Percentiles rank a stretch among this genome's conserved stretches.
These are phyloP conservation scores for Fundulus diaphanus DNA, from an alignment of 2,797 vertebrate species.

Conservation along the genomic window DNA sequence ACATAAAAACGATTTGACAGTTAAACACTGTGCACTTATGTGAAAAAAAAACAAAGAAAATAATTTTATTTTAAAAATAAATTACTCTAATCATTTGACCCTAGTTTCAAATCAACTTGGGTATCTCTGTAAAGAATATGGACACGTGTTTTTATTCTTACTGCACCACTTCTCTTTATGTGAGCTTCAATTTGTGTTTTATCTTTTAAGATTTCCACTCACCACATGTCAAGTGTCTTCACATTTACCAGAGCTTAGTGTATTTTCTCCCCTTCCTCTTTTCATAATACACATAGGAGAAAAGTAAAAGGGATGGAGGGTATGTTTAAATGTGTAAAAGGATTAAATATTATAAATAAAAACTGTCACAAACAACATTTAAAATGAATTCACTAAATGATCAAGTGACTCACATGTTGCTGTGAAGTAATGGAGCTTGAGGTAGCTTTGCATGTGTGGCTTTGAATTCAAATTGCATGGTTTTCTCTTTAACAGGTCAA, in stretches of 20 bases:
- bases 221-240: conserved; percentile 44
- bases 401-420: conserved; percentile 37
- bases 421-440: conserved; percentile 18
- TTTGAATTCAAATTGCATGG: conserved; percentile 12
- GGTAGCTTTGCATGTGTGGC: conserved; percentile 26
- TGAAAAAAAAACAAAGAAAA: no score
- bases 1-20: no score
- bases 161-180: conserved; percentile 4
- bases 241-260: conserved; percentile 40
- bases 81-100: not conserved
- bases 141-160: no score
- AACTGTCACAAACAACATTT: not conserved
- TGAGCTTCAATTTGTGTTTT: conserved; percentile 14
- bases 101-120: not conserved
- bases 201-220: conserved; percentile 48
- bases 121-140: no score
- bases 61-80: no score
- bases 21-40: no score
- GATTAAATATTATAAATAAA: not conserved
- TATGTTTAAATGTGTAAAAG: not conserved
- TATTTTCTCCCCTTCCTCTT: conserved; percentile 16
- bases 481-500: conserved; percentile 39
- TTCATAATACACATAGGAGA: conserved; percentile 55
- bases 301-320: not conserved
- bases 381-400: not conserved